Evolutionary conservation across 37 sponge, comb jelly and placozoan genomes (phyloP), one percentile per base, ranked within the genome.

Genomic region (Spongilla lacustris): DNA sequence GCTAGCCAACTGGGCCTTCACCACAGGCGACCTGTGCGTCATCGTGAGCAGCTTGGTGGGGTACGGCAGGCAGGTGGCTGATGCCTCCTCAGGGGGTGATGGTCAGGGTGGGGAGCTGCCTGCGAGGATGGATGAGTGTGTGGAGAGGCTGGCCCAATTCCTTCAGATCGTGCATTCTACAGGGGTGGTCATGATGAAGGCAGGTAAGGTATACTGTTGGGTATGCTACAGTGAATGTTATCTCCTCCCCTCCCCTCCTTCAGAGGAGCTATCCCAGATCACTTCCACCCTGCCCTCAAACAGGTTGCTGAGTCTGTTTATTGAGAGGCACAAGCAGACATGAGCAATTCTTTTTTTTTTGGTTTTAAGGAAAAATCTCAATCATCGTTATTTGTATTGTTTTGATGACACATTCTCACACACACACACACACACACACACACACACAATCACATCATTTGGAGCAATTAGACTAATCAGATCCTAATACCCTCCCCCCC

Each of bases 91-190:
- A n/a, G 36, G 11, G 48, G 66, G 58, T 25, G 49, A 24, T 41
- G 34, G 22, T 25, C 13, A 21, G 12, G 33, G 70, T 3, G 24
- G 4, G 0, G 58, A 67, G 38, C 6, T 46, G 21, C 35, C 41
- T 14, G 75, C n/a, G 14, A 73, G 58, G 71, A 68, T 92, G 85
- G 84, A 79, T 26, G 74, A 83, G 80, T 35, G 73, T 34, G 79
- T 94, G 69, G 91, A 94, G 34, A 79, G 94, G 76, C 70, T 94
- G 69, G 82, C 94, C 34, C 94, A 94, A 82, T 82, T 94, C 9
- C 77, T 94, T 9, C 94, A 94, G 66, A 86, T 90, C 34, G 46
- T 48, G 24, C 76, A 90, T n/a, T 69, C 87, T 19, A 38, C 77
- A 34, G 67, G 84, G 38, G 36, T 88, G 17, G 29, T 94, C 66